Conservation (phyloP, 1,140 invertebrate species). For the Mylabris phalerata region DNA sequence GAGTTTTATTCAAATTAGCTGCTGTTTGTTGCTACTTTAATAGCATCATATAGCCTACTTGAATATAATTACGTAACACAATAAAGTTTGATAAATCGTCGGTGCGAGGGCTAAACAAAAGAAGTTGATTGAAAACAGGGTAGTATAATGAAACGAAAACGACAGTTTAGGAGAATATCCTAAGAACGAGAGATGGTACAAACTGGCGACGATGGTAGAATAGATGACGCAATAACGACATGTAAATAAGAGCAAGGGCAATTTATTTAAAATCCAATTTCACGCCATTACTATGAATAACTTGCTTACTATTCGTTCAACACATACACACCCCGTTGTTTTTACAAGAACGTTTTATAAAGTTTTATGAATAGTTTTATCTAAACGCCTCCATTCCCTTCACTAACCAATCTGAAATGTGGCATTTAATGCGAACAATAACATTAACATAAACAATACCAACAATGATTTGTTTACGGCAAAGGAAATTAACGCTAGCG, state of each 20-base stretch:
- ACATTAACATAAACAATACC: conserved; percentile 15
- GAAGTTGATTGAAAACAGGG: conserved; percentile 12
- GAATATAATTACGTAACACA: conserved; percentile 10
- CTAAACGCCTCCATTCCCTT: conserved; percentile 4
- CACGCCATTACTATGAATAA: conserved; percentile 30
- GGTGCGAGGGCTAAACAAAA: conserved; percentile 6
- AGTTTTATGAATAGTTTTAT: conserved; percentile 19
- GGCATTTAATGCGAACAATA: conserved; percentile 18
- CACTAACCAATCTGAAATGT: background rate
- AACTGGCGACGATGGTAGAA: conserved; percentile 4
- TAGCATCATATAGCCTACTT: background rate
- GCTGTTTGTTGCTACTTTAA: too few relatives aligned
- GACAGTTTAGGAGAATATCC: conserved; percentile 4
- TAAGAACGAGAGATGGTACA: conserved; percentile 12
- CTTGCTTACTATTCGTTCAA: conserved; percentile 24
- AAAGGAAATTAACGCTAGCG: conserved; percentile 22
- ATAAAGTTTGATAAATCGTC: conserved; percentile 13
- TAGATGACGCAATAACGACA: conserved; percentile 32
- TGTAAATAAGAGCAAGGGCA: conserved; percentile 33
- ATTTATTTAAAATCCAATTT: conserved; percentile 35
- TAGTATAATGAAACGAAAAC: conserved; percentile 14
- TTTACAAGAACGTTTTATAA: conserved; percentile 11
- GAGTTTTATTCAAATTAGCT: too few relatives aligned
- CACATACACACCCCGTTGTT: too few relatives aligned
- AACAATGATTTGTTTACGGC: conserved; percentile 14